Evolutionary conservation across 2,113 vertebrate species (phyloP).

Genomic region (Bos indicus): DNA sequence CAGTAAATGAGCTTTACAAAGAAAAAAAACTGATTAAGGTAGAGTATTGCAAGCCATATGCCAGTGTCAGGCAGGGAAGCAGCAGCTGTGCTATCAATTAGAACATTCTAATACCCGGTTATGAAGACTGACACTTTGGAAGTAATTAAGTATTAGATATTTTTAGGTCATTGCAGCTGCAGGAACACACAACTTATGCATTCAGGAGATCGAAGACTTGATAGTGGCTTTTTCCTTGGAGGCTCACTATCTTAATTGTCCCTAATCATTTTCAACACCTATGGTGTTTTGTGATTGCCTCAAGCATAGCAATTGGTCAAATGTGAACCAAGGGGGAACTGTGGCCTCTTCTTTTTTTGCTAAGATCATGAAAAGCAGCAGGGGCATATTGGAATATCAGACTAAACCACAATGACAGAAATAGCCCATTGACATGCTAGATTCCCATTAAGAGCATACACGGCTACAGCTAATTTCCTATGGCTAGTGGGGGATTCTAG

Average conservation of each 20-base stretch:
- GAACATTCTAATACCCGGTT: constrained; percentile 78
- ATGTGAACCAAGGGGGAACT: constrained; percentile 47
- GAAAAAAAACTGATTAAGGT: constrained; percentile 72
- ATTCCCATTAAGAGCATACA: constrained; percentile 47
- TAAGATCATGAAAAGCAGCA: constrained; percentile 57
- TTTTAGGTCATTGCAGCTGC: constrained; percentile 80
- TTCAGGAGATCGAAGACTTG: constrained; percentile 73
- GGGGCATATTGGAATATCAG: constrained; percentile 56
- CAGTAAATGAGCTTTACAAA: constrained; percentile 19
- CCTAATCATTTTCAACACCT: constrained; percentile 72
- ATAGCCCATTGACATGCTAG: constrained; percentile 48
- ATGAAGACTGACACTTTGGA: constrained; percentile 83
- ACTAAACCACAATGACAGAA: constrained; percentile 61
- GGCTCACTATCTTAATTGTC: constrained; percentile 72
- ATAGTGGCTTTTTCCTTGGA: constrained; percentile 56
- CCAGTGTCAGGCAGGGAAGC: constrained; percentile 66
- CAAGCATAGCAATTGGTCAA: constrained; percentile 73
- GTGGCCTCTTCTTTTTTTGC: neutral
- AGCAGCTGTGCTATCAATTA: constrained; percentile 79
- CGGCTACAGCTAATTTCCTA: constrained; percentile 41
- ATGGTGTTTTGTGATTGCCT: constrained; percentile 73
- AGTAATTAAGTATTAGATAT: constrained; percentile 83
- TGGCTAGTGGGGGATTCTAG: constrained; percentile 11
- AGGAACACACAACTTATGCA: constrained; percentile 72
- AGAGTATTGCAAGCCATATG: constrained; percentile 75